These are phyloP conservation scores for Trissolcus brochymenae DNA, from an alignment of 2,888 invertebrate genomes.

Conservation along the genomic window DNA sequence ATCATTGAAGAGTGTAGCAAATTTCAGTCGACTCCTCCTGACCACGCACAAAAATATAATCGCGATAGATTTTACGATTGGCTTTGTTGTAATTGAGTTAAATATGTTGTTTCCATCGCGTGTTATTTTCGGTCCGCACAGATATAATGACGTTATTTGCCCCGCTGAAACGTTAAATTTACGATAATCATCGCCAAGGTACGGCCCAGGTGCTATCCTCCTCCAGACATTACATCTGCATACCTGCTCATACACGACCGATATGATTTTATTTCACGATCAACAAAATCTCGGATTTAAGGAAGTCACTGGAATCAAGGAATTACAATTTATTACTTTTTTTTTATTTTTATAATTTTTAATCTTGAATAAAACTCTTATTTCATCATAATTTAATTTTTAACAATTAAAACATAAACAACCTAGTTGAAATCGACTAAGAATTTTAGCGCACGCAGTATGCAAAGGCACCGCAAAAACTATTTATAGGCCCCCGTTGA, in stretches of 20 bases:
- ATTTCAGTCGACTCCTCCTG: constrained; percentile 26
- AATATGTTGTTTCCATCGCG: constrained; percentile 29
- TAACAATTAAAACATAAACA: constrained; percentile 4
- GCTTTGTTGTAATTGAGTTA: constrained; percentile 47
- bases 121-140: constrained; percentile 15
- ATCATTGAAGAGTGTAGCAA: constrained; percentile 40
- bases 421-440: constrained; percentile 48
- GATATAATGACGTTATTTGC: constrained; percentile 21
- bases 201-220: neutral
- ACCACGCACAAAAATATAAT: constrained; percentile 22
- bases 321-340: too few relatives aligned
- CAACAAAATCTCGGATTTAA: neutral
- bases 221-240: neutral
- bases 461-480: constrained; percentile 47
- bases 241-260: neutral
- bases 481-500: constrained; percentile 50
- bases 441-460: constrained; percentile 42
- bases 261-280: neutral
- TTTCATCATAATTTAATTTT: too few relatives aligned
- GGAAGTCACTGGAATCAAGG: neutral
- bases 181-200: constrained; percentile 1
- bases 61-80: constrained; percentile 45
- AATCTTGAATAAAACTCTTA: constrained; percentile 4
- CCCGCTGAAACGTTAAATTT: neutral
- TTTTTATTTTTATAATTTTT: too few relatives aligned